Evolutionary conservation across 2,113 vertebrate species (phyloP), one percentile per base, ranked within the genome.

Genomic region (Columba livia): DNA sequence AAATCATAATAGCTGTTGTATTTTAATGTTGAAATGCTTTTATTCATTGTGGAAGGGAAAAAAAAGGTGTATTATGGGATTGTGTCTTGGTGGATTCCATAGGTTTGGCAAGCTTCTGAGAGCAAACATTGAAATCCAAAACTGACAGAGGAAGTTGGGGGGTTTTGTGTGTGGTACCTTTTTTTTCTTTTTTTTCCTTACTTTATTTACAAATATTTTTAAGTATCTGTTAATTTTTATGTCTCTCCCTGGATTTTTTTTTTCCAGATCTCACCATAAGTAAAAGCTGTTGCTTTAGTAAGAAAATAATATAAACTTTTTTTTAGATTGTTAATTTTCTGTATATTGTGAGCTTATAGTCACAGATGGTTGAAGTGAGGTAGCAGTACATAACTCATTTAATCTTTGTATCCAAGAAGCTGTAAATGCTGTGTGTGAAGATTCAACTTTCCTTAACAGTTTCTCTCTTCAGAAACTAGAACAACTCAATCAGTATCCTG

Each of bases 401-500:
- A 78, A 42, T 85, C 20, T 57, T 34, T 48, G 10, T 88, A 66
- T 85, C 8, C 11, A n/a, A 38, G 77, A 92, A 58, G 9, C 11
- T 79, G 1, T 81, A 53, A 62, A 32, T 74, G 16, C 29, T 64
- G 2, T 47, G 5, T 84, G 11, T 40, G 5, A 89, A 73, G 31
- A 69, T 83, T 60, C 15, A 28, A 18, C 69, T 91, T 97, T 98
- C 98, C 98, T 99, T 98, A 98, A 98, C 98, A 93, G 82, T 90
- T 95, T 97, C 78, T 94, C 72, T 95, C 56, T 97, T 94, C 98
- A 99, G 99, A 99, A 99, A 99, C 98, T 99, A 79, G 99, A 99
- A 97, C 99, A 99, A 97, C 98, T 99, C 77, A 99, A 99, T 98
- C 99, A 99, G 91, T 99, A 98, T 96, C 99, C 99, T 86, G 99